phyloP scores from a whole-genome alignment of 1,140 invertebrate species.

The Eurosta solidaginis region DNA sequence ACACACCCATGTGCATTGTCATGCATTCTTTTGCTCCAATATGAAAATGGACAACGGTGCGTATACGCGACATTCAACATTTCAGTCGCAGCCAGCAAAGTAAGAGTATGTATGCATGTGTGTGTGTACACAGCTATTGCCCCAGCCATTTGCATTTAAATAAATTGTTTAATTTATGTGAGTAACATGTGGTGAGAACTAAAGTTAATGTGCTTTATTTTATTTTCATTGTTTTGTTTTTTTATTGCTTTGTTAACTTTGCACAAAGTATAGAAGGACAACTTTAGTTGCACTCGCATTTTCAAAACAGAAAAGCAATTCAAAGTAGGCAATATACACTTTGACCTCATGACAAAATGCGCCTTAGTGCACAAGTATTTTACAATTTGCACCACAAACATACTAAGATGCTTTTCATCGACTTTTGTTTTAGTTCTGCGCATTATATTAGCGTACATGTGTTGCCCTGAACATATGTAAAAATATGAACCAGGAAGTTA shows the following conservation, averaged over 20 bases:
- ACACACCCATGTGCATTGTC: too few species aligned
- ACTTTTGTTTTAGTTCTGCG: background rate
- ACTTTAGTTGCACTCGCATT: slow-evolving; percentile 1
- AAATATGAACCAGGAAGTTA: slow-evolving; percentile 23
- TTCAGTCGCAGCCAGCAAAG: background rate
- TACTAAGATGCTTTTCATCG: background rate
- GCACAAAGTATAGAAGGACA: background rate
- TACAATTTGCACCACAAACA: background rate
- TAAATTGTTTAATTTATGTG: slow-evolving; percentile 28
- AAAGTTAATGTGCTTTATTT: background rate
- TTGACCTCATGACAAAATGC: slow-evolving; percentile 12
- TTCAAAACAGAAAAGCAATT: background rate
- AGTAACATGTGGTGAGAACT: slow-evolving; percentile 17
- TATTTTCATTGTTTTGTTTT: background rate
- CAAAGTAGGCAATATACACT: background rate
- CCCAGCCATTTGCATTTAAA: slow-evolving; percentile 24
- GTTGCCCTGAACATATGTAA: background rate
- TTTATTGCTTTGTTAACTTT: background rate
- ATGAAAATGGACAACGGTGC: background rate
- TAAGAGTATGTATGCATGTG: background rate
- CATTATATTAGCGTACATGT: background rate
- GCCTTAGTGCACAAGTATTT: background rate
- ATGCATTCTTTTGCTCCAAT: too few species aligned
- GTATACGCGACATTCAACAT: slow-evolving; percentile 16
- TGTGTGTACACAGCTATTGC: background rate